Percentiles rank a stretch among this genome's conserved stretches.
phyloP scores from a whole-genome alignment of 2,113 vertebrate species.

The Melanostigma gelatinosum region DNA sequence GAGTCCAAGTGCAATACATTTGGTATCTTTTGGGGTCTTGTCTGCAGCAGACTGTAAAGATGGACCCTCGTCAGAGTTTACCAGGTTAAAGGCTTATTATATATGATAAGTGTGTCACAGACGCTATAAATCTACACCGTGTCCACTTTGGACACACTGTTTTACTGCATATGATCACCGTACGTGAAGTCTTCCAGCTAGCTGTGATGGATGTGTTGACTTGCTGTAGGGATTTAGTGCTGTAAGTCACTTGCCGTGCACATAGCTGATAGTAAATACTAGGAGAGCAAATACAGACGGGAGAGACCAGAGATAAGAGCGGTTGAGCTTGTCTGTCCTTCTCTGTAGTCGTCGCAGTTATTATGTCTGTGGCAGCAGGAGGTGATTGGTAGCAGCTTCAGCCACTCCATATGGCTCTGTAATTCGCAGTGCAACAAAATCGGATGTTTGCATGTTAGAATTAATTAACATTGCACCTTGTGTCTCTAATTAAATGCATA shows the following conservation, averaged over 20 bases:
- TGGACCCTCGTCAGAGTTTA: neutral
- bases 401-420: slow-evolving; percentile 7
- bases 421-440: slow-evolving; percentile 9
- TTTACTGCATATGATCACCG: slow-evolving; percentile 34
- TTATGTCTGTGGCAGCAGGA: slow-evolving; percentile 40
- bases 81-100: slow-evolving; percentile 6
- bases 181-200: slow-evolving; percentile 44
- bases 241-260: slow-evolving; percentile 55
- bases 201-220: slow-evolving; percentile 64
- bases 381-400: slow-evolving; percentile 38
- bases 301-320: slow-evolving; percentile 59
- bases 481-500: slow-evolving; percentile 43
- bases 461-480: slow-evolving; percentile 18
- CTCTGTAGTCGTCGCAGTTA: slow-evolving; percentile 32
- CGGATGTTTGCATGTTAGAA: slow-evolving; percentile 27
- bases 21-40: neutral
- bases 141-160: slow-evolving; percentile 16
- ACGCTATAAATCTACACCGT: slow-evolving; percentile 32
- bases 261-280: slow-evolving; percentile 68
- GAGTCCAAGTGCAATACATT: neutral
- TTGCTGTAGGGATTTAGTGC: slow-evolving; percentile 35
- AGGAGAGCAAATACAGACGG: slow-evolving; percentile 62
- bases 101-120: slow-evolving; percentile 2
- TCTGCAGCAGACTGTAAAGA: neutral
- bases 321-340: slow-evolving; percentile 40